Base-by-base conservation (phyloP, 2,888 invertebrate species). In the Hirtodrosophila trivittata region DNA sequence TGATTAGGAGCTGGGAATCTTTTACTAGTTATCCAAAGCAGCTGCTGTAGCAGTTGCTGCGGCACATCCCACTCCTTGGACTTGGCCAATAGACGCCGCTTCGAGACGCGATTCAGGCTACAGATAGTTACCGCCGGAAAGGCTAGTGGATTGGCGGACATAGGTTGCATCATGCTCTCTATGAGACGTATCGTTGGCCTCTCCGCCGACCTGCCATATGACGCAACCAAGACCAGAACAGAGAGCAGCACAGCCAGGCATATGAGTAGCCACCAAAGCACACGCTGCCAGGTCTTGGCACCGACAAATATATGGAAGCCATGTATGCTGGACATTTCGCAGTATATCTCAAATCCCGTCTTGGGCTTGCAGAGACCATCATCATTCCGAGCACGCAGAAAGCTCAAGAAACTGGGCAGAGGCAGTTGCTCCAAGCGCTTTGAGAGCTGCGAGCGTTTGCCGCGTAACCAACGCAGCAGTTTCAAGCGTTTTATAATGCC, bases 61-160 rank as follows among this genome's bases (percentile, higher is more conserved):
- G 56, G 5, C 5, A 89, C 89, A 89, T 78, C 91, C 92, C 91
- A 78, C n/a, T 89, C 82, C 8, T 75, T 64, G 0, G 91, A 88
- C 8, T 91, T 71, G 0, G 63, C 16, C 7, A 68, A 66, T 0
- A 91, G 87, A 37, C 81, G 87, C 0, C 39, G 66, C 28, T 87
- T 89, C 0, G 93, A 92, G n/a, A 93, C 89, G 12, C 90, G 89
- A 88, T 93, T 93, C 3, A 92, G 84, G 72, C 90, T 91, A 73
- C 93, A 93, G 41, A 93, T 84, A 0, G 93, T 93, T 0, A 93
- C 89, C 0, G 92, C 92, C 0, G 93, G 93, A 88, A 93, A 93
- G 0, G 90, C 89, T 60, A 92, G 90, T 6, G 51, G 25, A 1
- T 16, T 14, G 46, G 91, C 90, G 89, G 91, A 92, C 10, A 91